A percentile compares a stretch with the other conserved stretches of the same genome.
These are phyloP conservation scores for Eupithecia inturbata DNA, from an alignment of 2,888 invertebrate genomes.

Conservation along the genomic window DNA sequence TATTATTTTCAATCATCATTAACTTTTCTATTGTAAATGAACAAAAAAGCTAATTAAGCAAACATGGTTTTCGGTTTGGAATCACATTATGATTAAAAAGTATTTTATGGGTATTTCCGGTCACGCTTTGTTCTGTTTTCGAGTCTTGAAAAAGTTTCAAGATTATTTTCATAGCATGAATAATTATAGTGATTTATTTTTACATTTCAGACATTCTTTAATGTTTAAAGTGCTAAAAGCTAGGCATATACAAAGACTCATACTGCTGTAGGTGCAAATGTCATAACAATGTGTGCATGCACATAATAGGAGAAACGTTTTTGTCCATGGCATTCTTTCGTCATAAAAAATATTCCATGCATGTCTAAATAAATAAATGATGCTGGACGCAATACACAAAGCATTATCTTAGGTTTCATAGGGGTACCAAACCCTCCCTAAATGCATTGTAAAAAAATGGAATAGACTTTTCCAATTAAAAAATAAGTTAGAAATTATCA, in stretches of 20 bases:
- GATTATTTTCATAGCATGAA: neutral
- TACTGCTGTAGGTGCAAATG: neutral
- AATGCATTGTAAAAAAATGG: too few relatives aligned
- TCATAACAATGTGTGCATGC: neutral
- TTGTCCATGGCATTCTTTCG: too few relatives aligned
- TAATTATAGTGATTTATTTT: neutral
- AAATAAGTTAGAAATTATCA: too few relatives aligned
- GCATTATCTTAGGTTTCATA: too few relatives aligned
- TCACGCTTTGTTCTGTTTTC: slow-evolving; percentile 10
- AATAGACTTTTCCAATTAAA: too few relatives aligned
- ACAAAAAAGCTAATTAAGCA: slow-evolving; percentile 37
- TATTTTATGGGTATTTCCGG: slow-evolving; percentile 17
- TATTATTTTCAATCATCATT: slow-evolving; percentile 42
- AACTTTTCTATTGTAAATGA: slow-evolving; percentile 42
- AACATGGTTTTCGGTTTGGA: slow-evolving; percentile 27
- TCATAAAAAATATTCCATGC: neutral
- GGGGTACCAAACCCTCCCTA: too few relatives aligned
- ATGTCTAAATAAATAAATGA: neutral
- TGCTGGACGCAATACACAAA: too few relatives aligned
- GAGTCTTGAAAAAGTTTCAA: slow-evolving; percentile 1
- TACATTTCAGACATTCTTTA: neutral
- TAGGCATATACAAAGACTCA: neutral
- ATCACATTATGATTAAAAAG: slow-evolving; percentile 15
- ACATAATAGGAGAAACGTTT: too few relatives aligned
- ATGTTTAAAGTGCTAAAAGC: neutral